phyloP scores from a whole-genome alignment of 2,888 invertebrate genomes.

The Myopa testacea region DNA sequence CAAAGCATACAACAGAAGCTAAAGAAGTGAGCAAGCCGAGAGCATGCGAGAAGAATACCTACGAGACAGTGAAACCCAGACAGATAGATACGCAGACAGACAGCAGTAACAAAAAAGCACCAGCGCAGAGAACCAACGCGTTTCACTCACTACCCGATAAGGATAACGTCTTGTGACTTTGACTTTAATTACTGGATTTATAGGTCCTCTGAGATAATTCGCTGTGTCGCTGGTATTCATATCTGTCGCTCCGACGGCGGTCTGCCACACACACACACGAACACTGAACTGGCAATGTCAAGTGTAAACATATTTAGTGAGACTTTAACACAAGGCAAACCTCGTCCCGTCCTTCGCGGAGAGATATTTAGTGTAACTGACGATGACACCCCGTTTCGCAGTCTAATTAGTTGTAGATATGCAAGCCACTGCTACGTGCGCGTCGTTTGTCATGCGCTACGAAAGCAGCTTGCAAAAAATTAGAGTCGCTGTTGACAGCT shows the following conservation, averaged over 20 bases:
- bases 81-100: conserved; percentile 33
- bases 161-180: conserved; percentile 65
- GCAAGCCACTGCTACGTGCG: not conserved
- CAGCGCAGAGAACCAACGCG: conserved; percentile 2
- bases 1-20: no score
- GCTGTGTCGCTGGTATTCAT: conserved; percentile 39
- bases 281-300: not conserved
- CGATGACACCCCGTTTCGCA: not conserved
- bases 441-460: not conserved
- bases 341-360: not conserved
- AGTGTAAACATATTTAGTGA: conserved; percentile 24
- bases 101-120: not conserved
- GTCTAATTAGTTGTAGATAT: conserved; percentile 27
- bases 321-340: not conserved
- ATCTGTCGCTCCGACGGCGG: conserved; percentile 19
- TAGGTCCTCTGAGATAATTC: conserved; percentile 68
- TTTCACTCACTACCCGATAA: conserved; percentile 37
- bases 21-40: no score
- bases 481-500: conserved; percentile 45
- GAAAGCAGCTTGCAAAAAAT: conserved; percentile 12
- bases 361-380: conserved; percentile 2
- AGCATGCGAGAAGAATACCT: no score
- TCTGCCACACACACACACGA: not conserved
- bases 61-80: not conserved
- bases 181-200: conserved; percentile 69